A percentile compares a stretch with the other conserved stretches of the same genome.
phyloP scores from a whole-genome alignment of 2,113 vertebrate species.

The Phoenicopterus ruber region DNA sequence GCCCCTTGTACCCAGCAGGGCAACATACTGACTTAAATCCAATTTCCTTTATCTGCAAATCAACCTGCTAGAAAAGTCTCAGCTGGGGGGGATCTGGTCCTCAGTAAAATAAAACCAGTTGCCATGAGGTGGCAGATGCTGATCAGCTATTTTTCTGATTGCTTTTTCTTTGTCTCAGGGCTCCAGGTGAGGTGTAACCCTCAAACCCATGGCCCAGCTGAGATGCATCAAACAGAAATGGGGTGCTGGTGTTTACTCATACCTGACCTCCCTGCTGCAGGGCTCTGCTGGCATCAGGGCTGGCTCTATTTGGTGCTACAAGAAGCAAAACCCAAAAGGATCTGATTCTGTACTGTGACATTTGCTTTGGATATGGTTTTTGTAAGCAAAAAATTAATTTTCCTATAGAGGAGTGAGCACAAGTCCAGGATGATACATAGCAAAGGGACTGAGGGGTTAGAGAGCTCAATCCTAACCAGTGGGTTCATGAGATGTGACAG shows the following conservation, averaged over 20 bases:
- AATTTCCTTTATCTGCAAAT: not conserved
- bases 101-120: not conserved
- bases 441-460: not conserved
- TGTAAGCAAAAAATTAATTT: not conserved
- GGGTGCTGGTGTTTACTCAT: not conserved
- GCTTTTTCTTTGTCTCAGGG: not conserved
- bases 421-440: not conserved
- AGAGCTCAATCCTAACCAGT: not conserved
- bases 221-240: not conserved
- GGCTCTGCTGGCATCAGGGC: not conserved
- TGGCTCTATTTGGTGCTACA: not conserved
- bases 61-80: not conserved
- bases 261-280: not conserved
- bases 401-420: not conserved
- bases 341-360: not conserved
- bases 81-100: not conserved
- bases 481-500: not conserved
- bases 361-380: not conserved
- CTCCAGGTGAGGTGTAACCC: not conserved
- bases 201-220: not conserved
- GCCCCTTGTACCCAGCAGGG: accelerated
- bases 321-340: not conserved
- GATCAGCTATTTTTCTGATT: not conserved
- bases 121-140: conserved; percentile 5
- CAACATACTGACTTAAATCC: not conserved